Evolutionary conservation across 2,888 invertebrate species (phyloP).

Genomic region (Eutolmus rufibarbis): DNA sequence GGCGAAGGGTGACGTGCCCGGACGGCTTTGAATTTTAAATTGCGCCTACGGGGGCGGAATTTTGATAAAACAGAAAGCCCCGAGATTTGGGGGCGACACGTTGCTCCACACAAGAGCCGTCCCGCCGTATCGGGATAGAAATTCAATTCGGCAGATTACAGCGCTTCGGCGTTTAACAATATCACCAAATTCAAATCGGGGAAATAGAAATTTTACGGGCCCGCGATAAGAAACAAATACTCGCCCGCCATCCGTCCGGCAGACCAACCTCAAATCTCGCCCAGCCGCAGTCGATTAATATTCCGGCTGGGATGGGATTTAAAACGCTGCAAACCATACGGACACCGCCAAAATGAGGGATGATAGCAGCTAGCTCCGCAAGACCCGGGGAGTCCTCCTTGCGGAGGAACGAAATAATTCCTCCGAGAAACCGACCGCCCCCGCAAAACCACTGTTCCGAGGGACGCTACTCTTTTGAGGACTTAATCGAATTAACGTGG

Average conservation of each 20-base stretch:
- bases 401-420: neutral
- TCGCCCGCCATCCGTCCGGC: neutral
- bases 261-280: neutral
- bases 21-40: constrained; percentile 45
- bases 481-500: constrained; percentile 47
- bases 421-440: neutral
- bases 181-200: constrained; percentile 24
- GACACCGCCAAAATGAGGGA: constrained; percentile 5
- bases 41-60: constrained; percentile 43
- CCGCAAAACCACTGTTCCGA: neutral
- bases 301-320: neutral
- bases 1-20: neutral
- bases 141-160: constrained; percentile 35
- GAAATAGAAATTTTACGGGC: constrained; percentile 38
- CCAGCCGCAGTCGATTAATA: constrained; percentile 32
- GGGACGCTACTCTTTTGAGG: constrained; percentile 38
- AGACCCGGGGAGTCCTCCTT: neutral
- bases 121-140: constrained; percentile 13
- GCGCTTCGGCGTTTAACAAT: constrained; percentile 20
- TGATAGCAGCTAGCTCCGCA: neutral
- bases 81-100: constrained; percentile 1
- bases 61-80: constrained; percentile 25
- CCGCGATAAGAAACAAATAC: neutral
- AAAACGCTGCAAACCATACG: constrained; percentile 29
- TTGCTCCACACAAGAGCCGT: constrained; percentile 8